Evolutionary conservation across 2,113 vertebrate species (phyloP), one percentile per base, ranked within the genome.

Genomic region (Bufo bufo): DNA sequence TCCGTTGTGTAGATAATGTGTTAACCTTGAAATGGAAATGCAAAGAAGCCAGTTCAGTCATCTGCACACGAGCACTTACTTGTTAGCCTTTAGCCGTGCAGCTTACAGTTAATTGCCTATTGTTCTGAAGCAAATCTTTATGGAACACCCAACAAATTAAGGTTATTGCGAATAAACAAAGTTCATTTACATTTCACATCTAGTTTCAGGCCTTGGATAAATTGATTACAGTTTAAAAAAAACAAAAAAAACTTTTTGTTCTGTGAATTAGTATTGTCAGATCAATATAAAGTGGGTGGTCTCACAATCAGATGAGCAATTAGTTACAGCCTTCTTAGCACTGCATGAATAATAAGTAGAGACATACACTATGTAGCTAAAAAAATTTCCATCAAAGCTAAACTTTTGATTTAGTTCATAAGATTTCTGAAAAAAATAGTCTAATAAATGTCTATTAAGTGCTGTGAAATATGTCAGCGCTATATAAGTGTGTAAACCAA

Each of bases 111-210:
- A 89, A 89, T 89, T 89, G 81, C 82, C 61, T 89, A 82, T 89
- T 89, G 72, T 89, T 78, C 82, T 78, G 59, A 84, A 84, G 87
- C 82, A 56, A 77, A 89, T 78, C 72, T 89, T 84, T 84, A 84
- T 77, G 50, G 80, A 84, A 84, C 72, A 78, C 72, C 82, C 87
- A 69, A 83, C 87, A 89, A 84, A 89, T 89, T 89, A 84, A 89
- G 87, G 87, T 78, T 78, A 84, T 89, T 81, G 87, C 69, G 87
- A 89, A 89, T 89, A 84, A 89, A 84, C 87, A 89, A 84, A 89
- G 81, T 89, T 89, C 72, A 89, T 89, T 89, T 89, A 89, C 81
- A 89, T 89, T 89, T 89, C 81, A 69, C 61, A 84, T 89, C 56
- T 66, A 77, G 59, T 89, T 89, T 65, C 78, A 69, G 87, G 59